Evolutionary conservation across 2,888 invertebrate genomes (phyloP).

Genomic region (Drosophila rubida): DNA sequence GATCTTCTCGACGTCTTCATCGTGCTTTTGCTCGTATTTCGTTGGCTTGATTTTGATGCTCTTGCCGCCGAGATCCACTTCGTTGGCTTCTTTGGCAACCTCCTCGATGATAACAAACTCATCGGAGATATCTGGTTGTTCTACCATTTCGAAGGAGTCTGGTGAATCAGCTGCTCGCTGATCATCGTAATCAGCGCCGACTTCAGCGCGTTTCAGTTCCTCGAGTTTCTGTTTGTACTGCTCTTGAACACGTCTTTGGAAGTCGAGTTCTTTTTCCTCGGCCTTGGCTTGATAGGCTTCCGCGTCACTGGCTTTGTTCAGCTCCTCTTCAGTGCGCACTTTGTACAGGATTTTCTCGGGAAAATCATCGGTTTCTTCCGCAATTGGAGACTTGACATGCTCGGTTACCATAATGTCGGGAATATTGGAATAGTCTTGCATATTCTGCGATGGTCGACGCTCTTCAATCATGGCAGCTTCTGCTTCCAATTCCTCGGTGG

Average conservation of each 20-base stretch:
- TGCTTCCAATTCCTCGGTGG: constrained; percentile 83
- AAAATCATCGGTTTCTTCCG: constrained; percentile 81
- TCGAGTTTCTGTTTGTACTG: constrained; percentile 87
- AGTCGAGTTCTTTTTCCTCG: constrained; percentile 83
- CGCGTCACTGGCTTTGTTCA: constrained; percentile 81
- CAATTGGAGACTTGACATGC: constrained; percentile 82
- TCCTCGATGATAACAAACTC: constrained; percentile 95
- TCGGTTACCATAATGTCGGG: constrained; percentile 84
- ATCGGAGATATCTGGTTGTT: constrained; percentile 94
- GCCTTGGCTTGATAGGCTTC: constrained; percentile 76
- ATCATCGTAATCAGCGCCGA: constrained; percentile 86
- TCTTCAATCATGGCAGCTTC: constrained; percentile 76
- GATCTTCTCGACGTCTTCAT: constrained; percentile 90
- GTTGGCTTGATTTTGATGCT: constrained; percentile 89
- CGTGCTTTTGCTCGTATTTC: constrained; percentile 87
- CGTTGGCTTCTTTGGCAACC: constrained; percentile 93
- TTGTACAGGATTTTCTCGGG: constrained; percentile 83
- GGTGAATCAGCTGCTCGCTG: constrained; percentile 89
- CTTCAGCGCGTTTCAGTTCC: constrained; percentile 86
- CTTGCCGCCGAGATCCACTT: constrained; percentile 93
- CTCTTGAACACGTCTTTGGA: constrained; percentile 84
- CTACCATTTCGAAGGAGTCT: constrained; percentile 94
- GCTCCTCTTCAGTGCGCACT: constrained; percentile 83
- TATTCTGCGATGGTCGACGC: constrained; percentile 83
- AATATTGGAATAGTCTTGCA: constrained; percentile 84